A percentile compares a stretch with the other conserved stretches of the same genome.
Conservation (phyloP, 2,888 invertebrate genomes). For the Chromoteleia sp. region DNA sequence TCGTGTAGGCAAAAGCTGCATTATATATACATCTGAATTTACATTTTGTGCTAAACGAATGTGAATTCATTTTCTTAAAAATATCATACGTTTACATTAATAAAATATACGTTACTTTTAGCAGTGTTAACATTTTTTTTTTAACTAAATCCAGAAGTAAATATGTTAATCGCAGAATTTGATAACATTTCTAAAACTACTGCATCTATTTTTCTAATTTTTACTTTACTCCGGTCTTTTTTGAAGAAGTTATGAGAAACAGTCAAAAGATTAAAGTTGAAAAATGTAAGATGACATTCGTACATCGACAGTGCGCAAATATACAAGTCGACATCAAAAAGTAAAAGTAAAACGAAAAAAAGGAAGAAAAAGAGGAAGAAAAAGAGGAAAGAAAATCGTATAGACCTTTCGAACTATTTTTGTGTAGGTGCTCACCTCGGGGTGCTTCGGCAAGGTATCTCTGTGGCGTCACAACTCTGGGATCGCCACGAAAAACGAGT, state of each 20-base stretch:
- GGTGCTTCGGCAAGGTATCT: constrained; percentile 18
- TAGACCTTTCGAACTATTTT: constrained; percentile 15
- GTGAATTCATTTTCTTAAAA: too few species aligned
- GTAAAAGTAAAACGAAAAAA: constrained; percentile 5
- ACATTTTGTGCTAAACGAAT: too few species aligned
- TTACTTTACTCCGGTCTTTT: too few species aligned
- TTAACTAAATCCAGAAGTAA: too few species aligned
- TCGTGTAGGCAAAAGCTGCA: too few species aligned
- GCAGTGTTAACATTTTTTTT: too few species aligned
- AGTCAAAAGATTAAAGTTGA: constrained; percentile 22
- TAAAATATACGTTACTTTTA: too few species aligned
- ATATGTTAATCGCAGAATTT: too few species aligned
- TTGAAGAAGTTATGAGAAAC: not conserved
- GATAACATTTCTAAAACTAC: too few species aligned
- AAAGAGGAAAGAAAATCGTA: not conserved
- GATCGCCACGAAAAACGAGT: constrained; percentile 33
- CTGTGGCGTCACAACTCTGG: constrained; percentile 34
- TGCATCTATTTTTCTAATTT: too few species aligned
- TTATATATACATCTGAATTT: too few species aligned
- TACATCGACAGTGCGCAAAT: constrained; percentile 6
- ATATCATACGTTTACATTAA: too few species aligned
- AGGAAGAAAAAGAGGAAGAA: not conserved
- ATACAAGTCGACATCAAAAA: constrained; percentile 19
- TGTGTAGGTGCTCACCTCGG: constrained; percentile 41
- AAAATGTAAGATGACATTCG: constrained; percentile 14